Conservation (phyloP, 2,888 invertebrate species). For the Limnephilus lunatus region DNA sequence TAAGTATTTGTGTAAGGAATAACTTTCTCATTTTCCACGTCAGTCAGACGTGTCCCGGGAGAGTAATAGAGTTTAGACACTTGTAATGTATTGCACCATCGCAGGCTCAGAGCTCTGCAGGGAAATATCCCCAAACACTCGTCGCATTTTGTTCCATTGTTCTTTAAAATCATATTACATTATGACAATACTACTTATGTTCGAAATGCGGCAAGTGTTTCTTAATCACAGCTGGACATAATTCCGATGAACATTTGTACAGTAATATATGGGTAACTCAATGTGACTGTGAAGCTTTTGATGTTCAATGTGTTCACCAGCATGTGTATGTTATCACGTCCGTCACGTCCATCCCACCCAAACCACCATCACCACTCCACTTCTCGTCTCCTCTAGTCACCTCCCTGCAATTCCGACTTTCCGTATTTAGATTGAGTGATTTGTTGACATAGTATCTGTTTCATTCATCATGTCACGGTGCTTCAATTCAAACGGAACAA, state of each 20-base stretch:
- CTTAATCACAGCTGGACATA: not conserved
- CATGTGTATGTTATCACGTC: slow-evolving; percentile 63
- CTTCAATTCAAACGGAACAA: not conserved
- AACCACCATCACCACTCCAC: slow-evolving; percentile 37
- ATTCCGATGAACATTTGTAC: slow-evolving; percentile 39
- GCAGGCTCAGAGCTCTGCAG: not conserved
- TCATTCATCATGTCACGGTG: not conserved
- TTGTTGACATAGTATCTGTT: not conserved
- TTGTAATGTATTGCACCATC: slow-evolving; percentile 39
- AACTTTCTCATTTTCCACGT: slow-evolving; percentile 16
- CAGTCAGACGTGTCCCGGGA: slow-evolving; percentile 21
- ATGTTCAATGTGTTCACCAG: slow-evolving; percentile 65
- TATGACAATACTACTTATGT: slow-evolving; percentile 8
- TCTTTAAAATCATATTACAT: not conserved
- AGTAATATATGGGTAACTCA: slow-evolving; percentile 55
- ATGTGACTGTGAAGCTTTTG: slow-evolving; percentile 64
- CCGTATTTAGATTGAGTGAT: not conserved
- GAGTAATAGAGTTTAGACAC: slow-evolving; percentile 42
- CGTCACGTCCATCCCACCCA: slow-evolving; percentile 21
- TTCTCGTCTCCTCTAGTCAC: slow-evolving; percentile 36
- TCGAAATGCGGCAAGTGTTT: slow-evolving; percentile 1
- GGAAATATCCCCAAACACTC: slow-evolving; percentile 20
- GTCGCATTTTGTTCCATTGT: slow-evolving; percentile 12
- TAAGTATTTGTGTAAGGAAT: slow-evolving; percentile 40
- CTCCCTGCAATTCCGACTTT: not conserved